Evolutionary conservation across 2,797 vertebrate species (phyloP).

Genomic region (Microctenopoma lineatum): DNA sequence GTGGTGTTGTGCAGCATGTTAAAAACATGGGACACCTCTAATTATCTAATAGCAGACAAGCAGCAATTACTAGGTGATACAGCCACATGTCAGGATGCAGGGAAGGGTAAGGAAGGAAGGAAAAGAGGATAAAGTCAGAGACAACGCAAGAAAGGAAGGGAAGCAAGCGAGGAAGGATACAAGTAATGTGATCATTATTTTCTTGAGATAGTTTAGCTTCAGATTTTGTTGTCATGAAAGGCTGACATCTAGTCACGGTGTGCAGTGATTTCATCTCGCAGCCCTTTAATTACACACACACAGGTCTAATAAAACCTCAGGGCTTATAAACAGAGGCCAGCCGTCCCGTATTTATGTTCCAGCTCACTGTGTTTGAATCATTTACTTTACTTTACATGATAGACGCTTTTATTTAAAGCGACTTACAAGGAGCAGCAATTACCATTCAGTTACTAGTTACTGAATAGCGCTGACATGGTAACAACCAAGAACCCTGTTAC

Average conservation of each 20-base stretch:
- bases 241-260: conserved; percentile 1
- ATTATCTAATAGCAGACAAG: conserved; percentile 54
- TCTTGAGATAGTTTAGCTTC: conserved; percentile 3
- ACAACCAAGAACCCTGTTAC: background rate
- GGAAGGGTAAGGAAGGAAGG: conserved; percentile 7
- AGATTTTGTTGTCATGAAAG: conserved; percentile 1
- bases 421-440: no score
- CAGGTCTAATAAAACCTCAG: conserved; percentile 13
- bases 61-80: conserved; percentile 24
- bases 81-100: conserved; percentile 21
- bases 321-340: conserved; percentile 33
- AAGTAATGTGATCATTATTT: conserved; percentile 15
- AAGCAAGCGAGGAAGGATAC: background rate
- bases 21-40: conserved; percentile 36
- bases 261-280: conserved; percentile 17
- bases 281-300: conserved; percentile 31
- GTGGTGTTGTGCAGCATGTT: conserved; percentile 34
- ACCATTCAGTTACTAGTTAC: no score
- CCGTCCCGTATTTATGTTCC: conserved; percentile 28
- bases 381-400: no score
- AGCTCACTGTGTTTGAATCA: conserved; percentile 4
- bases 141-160: conserved; percentile 2
- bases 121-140: background rate
- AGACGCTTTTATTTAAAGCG: no score
- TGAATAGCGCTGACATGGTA: background rate